Conservation (phyloP, 2,797 vertebrate species). For the Melanotaenia nigrans region DNA sequence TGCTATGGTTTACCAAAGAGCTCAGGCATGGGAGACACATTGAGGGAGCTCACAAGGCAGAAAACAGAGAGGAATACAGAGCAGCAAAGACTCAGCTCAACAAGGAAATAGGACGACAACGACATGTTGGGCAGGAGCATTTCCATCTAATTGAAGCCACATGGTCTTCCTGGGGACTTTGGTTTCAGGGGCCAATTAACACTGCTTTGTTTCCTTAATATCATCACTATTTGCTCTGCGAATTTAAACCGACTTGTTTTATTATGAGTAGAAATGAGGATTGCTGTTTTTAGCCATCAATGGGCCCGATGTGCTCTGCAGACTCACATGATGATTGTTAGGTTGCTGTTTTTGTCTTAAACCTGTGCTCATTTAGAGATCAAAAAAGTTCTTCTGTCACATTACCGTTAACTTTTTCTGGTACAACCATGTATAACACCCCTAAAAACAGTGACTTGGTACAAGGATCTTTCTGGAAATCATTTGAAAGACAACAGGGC, state of each 20-base stretch:
- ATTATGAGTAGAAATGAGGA: neutral
- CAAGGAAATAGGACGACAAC: conserved; percentile 32
- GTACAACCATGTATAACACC: too few species aligned
- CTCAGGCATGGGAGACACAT: conserved; percentile 47
- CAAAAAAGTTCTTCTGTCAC: too few species aligned
- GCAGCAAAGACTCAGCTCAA: conserved; percentile 36
- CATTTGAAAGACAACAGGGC: too few species aligned
- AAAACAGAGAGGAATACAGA: conserved; percentile 60
- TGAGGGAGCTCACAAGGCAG: conserved; percentile 44
- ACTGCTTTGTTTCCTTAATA: neutral
- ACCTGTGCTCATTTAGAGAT: too few species aligned
- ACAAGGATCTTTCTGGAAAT: too few species aligned
- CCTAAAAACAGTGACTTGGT: too few species aligned
- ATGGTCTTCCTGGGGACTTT: neutral
- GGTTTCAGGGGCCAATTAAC: neutral
- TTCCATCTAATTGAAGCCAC: neutral
- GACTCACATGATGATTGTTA: neutral
- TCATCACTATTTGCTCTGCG: neutral
- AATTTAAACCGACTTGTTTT: neutral
- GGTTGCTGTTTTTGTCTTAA: too few species aligned
- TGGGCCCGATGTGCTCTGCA: neutral
- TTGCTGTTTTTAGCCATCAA: neutral
- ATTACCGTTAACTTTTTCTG: too few species aligned
- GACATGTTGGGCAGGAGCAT: conserved; percentile 16
- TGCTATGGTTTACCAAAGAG: conserved; percentile 64